Evolutionary conservation across 2,888 invertebrate genomes (phyloP).

Genomic region (Cosmorhoe ocellata): DNA sequence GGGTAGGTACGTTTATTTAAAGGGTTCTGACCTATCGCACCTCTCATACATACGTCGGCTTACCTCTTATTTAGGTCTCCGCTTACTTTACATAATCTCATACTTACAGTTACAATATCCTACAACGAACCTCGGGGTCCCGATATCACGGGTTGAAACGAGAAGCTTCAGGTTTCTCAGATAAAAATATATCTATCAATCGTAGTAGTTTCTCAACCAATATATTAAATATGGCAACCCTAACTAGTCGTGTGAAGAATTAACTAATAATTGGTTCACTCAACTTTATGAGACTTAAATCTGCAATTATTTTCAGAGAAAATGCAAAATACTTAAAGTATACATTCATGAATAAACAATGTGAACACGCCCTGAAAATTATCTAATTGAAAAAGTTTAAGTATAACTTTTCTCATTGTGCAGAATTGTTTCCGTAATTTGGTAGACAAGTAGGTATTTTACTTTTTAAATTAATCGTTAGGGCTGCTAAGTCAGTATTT

Average conservation of each 20-base stretch:
- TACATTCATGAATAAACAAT: conserved; percentile 9
- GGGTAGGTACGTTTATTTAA: too few species aligned
- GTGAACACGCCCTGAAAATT: conserved; percentile 27
- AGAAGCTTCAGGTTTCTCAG: too few species aligned
- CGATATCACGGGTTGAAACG: too few species aligned
- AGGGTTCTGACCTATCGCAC: too few species aligned
- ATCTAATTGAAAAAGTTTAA: conserved; percentile 43
- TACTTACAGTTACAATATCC: too few species aligned
- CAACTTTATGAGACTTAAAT: neutral
- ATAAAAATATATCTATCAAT: too few species aligned
- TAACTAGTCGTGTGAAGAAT: too few species aligned
- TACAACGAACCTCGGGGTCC: too few species aligned
- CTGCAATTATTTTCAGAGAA: neutral
- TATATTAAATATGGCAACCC: too few species aligned
- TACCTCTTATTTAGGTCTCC: conserved; percentile 1
- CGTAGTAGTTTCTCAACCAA: too few species aligned
- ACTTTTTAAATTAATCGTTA: neutral
- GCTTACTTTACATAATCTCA: neutral
- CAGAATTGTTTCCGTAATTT: conserved; percentile 36
- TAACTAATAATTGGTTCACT: too few species aligned
- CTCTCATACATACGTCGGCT: neutral
- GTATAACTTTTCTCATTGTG: conserved; percentile 41
- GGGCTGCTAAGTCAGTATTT: too few species aligned
- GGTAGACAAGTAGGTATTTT: conserved; percentile 20
- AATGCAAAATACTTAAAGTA: neutral